A percentile compares a stretch with the other conserved stretches of the same genome.
Evolutionary conservation across 2,113 vertebrate species (phyloP).

Genomic region (Mungos mungo): DNA sequence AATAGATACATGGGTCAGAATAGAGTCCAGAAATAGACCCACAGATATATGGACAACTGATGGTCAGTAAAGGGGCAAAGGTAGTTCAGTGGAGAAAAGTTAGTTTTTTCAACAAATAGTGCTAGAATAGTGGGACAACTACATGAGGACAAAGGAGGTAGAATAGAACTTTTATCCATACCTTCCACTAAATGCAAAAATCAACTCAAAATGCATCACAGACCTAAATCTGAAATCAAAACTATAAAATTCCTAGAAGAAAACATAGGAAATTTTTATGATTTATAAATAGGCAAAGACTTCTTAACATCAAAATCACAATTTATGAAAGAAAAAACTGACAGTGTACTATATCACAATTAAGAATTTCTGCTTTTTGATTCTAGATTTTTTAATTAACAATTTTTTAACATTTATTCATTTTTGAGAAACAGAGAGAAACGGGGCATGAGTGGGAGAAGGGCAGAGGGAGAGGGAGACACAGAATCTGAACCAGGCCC

Average conservation of each 20-base stretch:
- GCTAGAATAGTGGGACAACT: background rate
- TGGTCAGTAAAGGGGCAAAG: background rate
- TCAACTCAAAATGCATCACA: background rate
- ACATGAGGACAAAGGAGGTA: background rate
- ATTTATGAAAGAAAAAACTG: background rate
- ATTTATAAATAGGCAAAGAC: background rate
- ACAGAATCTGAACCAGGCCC: no score
- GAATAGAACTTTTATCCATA: background rate
- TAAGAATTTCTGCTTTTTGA: background rate
- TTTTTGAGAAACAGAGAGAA: no score
- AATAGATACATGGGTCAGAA: background rate
- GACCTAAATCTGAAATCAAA: background rate
- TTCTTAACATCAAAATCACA: background rate
- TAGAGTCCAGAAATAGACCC: background rate
- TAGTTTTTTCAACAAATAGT: background rate
- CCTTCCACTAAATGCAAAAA: background rate
- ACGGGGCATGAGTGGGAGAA: no score
- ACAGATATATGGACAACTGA: background rate
- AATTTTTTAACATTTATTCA: no score
- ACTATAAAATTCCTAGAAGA: background rate
- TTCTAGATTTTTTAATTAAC: no score
- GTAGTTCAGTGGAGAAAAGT: background rate
- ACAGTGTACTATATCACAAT: background rate
- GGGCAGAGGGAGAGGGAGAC: no score
- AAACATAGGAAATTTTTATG: background rate